Base-by-base conservation (phyloP, 2,113 vertebrate genomes). In the Triplophysa rosa region DNA sequence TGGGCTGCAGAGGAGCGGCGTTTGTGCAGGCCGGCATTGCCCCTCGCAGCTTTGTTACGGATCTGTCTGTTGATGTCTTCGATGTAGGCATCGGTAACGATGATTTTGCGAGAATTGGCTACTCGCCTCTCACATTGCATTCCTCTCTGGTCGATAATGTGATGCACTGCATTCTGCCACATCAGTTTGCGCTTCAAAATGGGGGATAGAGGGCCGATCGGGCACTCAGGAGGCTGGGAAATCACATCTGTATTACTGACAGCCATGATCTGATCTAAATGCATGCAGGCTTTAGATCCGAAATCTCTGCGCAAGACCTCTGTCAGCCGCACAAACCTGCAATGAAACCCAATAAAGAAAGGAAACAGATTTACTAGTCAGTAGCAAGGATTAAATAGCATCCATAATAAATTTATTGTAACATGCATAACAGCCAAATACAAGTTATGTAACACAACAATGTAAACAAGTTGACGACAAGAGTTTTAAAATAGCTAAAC, bases 61-160 rank as follows among this genome's bases (percentile, higher is more conserved):
- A 90, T 91, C 83, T 91, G 88, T 61, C 80, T 83, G 86, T 90
- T 92, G 82, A 90, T 86, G 23, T 91, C 87, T 0, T 87, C 71
- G 10, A 92, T 88, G 84, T 90, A 89, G 56, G 89, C 83, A 29
- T 90, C 88, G 0, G 87, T 90, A 56, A 90, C 84, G 2, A 78
- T 58, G 64, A 92, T 87, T 80, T 67, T 84, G 79, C 69, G 89
- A 5, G 63, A 47, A 0, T 26, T 68, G 62, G 59, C 61, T 3
- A 45, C 8, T 56, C 21, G 1, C 2, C 77, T 80, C 0, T 83
- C 84, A 0, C 84, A 66, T 78, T 87, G 73, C 11, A 81, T 74
- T 78, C 87, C 85, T 21, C 80, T 86, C 59, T 88, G 87, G 67
- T 87, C 81, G 17, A 90, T 90, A 77, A 91, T 83, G 83, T 89